phyloP scores from a whole-genome alignment of 35 echinoderm and acorn worm species.

The Eucidaris tribuloides region DNA sequence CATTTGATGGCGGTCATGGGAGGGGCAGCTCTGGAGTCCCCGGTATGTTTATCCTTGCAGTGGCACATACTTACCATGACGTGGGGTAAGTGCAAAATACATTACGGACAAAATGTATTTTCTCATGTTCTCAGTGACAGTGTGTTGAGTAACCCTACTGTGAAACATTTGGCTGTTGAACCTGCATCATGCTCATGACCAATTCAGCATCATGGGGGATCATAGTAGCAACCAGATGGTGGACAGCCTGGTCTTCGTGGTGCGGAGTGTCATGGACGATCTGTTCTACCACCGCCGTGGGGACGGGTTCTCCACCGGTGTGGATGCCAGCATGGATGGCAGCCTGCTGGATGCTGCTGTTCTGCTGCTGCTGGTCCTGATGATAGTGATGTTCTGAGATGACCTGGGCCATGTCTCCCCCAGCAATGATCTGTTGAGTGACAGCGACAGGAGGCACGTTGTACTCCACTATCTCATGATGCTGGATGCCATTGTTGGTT shows the following conservation, averaged over 20 bases:
- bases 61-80: too few species aligned
- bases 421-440: slow-evolving; percentile 22
- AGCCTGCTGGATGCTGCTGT: slow-evolving; percentile 11
- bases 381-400: slow-evolving; percentile 5
- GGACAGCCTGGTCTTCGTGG: neutral
- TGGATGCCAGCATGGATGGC: neutral
- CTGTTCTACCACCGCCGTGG: neutral
- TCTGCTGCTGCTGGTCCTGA: neutral
- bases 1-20: too few species aligned
- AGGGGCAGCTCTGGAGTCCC: too few species aligned
- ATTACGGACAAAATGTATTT: too few species aligned
- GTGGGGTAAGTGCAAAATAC: too few species aligned
- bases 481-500: too few species aligned
- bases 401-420: slow-evolving; percentile 1
- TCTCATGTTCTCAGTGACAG: too few species aligned
- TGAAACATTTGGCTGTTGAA: too few species aligned
- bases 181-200: slow-evolving; percentile 31
- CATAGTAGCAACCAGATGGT: slow-evolving; percentile 16
- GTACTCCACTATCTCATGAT: slow-evolving; percentile 10
- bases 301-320: neutral
- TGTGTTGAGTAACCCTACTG: too few species aligned
- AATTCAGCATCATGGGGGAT: slow-evolving; percentile 13
- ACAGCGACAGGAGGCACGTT: slow-evolving; percentile 13
- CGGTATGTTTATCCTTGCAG: too few species aligned
- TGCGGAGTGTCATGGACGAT: slow-evolving; percentile 1